Percentiles rank a stretch among this genome's conserved stretches.
These are phyloP conservation scores for Camponotus fellah DNA, from an alignment of 2,888 invertebrate genomes.

Conservation along the genomic window DNA sequence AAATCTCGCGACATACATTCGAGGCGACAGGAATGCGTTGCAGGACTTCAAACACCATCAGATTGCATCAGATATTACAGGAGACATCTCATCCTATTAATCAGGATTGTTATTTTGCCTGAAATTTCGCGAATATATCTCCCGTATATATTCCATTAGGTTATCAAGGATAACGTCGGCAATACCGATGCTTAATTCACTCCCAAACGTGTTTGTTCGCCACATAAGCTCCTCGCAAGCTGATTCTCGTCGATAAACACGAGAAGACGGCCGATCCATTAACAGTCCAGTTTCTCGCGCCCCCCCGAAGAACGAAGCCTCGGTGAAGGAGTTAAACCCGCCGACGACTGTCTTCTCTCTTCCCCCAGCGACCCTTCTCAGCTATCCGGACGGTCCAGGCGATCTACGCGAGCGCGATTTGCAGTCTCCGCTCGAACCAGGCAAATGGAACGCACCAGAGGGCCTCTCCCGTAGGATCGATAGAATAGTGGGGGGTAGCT, in stretches of 20 bases:
- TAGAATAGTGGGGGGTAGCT: slow-evolving; percentile 76
- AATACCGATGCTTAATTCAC: slow-evolving; percentile 35
- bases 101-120: background rate
- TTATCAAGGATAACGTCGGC: background rate
- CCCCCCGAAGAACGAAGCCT: slow-evolving; percentile 22
- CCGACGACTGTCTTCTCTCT: slow-evolving; percentile 28
- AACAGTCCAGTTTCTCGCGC: slow-evolving; percentile 43
- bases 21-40: background rate
- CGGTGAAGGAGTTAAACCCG: slow-evolving; percentile 21
- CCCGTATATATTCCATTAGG: background rate
- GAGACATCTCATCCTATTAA: background rate
- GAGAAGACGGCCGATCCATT: slow-evolving; percentile 19
- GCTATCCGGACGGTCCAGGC: slow-evolving; percentile 30
- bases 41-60: background rate
- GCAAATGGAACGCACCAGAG: slow-evolving; percentile 76
- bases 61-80: background rate
- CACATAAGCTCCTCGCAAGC: slow-evolving; percentile 12
- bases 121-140: background rate
- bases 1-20: background rate
- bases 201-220: background rate
- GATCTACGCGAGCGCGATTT: slow-evolving; percentile 67
- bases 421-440: slow-evolving; percentile 70
- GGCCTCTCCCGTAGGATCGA: slow-evolving; percentile 79
- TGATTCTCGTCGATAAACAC: slow-evolving; percentile 36
- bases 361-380: slow-evolving; percentile 9